These are phyloP conservation scores for Cassiopea andromeda DNA, from an alignment of 30 jellyfish, hydroid and myxozoan species.

Conservation along the genomic window DNA sequence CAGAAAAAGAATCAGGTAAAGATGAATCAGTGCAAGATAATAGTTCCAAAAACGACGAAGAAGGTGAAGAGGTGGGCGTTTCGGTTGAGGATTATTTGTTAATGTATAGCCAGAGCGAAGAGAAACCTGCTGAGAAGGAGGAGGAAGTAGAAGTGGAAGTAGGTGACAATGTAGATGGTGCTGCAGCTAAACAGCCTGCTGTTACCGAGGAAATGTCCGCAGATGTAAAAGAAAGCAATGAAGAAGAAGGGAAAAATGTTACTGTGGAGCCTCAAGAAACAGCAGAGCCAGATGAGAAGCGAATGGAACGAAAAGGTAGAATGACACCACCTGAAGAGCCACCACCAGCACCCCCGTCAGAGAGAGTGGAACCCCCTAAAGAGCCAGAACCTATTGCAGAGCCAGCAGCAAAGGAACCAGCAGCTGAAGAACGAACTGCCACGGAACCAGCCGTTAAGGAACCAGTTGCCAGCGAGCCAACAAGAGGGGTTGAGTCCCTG, in stretches of 20 bases:
- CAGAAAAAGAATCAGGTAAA: background rate
- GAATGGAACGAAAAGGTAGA: conserved; percentile 5
- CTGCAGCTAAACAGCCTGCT: background rate
- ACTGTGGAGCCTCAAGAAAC: background rate
- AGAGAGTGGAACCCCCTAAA: conserved; percentile 9
- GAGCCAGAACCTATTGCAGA: conserved; percentile 38
- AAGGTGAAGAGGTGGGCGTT: conserved; percentile 36
- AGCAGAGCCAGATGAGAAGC: conserved; percentile 16
- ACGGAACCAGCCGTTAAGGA: conserved; percentile 13
- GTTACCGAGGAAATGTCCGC: background rate
- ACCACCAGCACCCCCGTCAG: conserved; percentile 67
- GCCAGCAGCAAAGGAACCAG: conserved; percentile 40
- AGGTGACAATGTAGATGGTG: conserved; percentile 14
- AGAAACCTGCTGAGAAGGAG: conserved; percentile 35
- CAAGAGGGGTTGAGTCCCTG: background rate
- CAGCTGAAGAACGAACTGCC: conserved; percentile 10
- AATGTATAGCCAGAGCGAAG: conserved; percentile 15
- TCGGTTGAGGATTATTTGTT: conserved; percentile 54
- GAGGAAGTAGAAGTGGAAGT: conserved; percentile 47
- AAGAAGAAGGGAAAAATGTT: conserved; percentile 1
- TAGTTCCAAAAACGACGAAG: background rate
- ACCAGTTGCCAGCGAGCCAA: background rate
- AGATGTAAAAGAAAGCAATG: background rate
- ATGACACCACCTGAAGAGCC: conserved; percentile 69
- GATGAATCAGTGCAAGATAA: background rate